Evolutionary conservation across 1,140 invertebrate genomes (phyloP), one percentile per base, ranked within the genome.

Genomic region (Brachionus angularis): DNA sequence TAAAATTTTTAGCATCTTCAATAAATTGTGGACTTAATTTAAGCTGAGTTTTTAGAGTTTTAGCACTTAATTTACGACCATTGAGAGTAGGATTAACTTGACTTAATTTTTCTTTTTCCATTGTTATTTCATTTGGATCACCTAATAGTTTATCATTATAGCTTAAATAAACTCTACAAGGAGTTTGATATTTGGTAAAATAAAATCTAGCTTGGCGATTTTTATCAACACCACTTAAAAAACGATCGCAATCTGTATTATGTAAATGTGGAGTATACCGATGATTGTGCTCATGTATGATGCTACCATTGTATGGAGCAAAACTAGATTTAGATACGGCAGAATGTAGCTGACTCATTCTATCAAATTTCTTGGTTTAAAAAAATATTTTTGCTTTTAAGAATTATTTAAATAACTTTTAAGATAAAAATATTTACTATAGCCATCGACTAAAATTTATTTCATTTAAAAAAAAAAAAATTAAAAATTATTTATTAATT

Each of bases 11-110:
- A 36, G 53, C 53, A 58, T 58, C 53, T 21, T 58, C 53, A 36
- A 58, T 39, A 39, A 58, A 58, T 58, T 58, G 53, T 23, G 53
- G 53, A 58, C 53, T 58, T 23, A 58, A 36, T 58, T 58, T 58
- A 10, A 58, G 25, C 2, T 58, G 53, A 31, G 53, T 36, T 58
- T 58, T 58, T 18, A 58, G 18, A 12, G 53, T 58, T 58, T 39
- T 58, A 21, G 53, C 31, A 36, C 53, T 58, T 12, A 58, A 34
- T 31, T 58, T 58, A 21, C 53, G 36, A 36, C 53, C 53, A 58
- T 58, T 58, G 18, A 58, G 25, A 36, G 21, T 3, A 12, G 36
- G 53, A 34, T 58, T 58, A 10, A 58, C 31, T 36, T 58, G 53
- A 23, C 53, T 58, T 18, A 23, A 21, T 39, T 58, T 58, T 21